phyloP scores from a whole-genome alignment of 2,113 vertebrate species.

The Cervus canadensis region DNA sequence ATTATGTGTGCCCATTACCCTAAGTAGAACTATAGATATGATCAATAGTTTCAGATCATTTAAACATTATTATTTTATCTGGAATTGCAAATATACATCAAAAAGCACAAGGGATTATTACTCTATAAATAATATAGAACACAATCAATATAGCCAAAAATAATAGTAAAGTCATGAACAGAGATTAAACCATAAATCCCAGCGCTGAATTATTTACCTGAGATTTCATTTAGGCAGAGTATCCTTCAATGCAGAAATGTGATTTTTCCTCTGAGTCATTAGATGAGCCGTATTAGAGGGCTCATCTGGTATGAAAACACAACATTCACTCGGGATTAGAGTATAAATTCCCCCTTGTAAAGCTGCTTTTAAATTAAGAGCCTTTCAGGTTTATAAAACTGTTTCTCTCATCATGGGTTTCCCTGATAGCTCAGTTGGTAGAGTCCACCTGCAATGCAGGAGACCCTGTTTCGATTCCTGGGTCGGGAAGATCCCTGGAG shows the following conservation, averaged over 20 bases:
- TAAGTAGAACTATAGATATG: background rate
- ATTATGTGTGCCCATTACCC: background rate
- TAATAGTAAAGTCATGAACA: background rate
- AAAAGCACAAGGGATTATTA: background rate
- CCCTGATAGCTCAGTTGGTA: background rate
- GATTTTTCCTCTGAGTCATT: background rate
- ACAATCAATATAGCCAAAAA: background rate
- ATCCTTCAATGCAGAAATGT: background rate
- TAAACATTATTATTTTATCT: background rate
- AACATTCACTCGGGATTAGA: background rate
- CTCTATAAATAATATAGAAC: background rate
- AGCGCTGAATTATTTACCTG: background rate
- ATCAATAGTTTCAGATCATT: background rate
- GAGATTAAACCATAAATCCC: background rate
- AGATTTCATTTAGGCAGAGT: background rate
- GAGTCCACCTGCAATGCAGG: background rate
- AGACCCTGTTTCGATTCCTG: background rate
- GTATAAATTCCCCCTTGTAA: background rate
- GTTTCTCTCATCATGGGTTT: background rate
- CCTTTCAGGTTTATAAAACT: background rate
- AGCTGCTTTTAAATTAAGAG: background rate
- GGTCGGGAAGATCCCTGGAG: background rate
- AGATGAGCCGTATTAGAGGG: background rate
- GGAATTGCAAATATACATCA: background rate
- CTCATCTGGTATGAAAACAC: background rate